These are phyloP conservation scores for Diuraphis noxia DNA, from an alignment of 1,140 invertebrate genomes.

Conservation along the genomic window DNA sequence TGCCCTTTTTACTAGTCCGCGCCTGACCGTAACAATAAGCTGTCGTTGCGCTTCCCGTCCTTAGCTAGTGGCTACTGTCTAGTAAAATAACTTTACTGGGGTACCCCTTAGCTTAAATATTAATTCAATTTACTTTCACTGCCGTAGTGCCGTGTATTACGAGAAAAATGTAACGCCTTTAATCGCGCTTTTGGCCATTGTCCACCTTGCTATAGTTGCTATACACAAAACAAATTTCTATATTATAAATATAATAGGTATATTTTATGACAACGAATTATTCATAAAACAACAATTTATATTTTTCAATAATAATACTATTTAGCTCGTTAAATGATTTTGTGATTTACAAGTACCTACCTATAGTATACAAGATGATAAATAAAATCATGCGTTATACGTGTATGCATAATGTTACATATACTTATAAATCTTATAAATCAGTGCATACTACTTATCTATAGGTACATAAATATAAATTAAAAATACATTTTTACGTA, in stretches of 20 bases:
- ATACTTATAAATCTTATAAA: neutral
- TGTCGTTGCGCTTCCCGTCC: neutral
- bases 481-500: neutral
- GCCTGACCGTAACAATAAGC: neutral
- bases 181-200: neutral
- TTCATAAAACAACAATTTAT: neutral
- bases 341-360: neutral
- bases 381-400: neutral
- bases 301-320: neutral
- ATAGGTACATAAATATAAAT: neutral
- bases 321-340: neutral
- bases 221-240: neutral
- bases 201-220: neutral
- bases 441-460: neutral
- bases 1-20: no score
- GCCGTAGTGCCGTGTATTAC: neutral
- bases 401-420: neutral
- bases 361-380: neutral
- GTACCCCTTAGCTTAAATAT: neutral
- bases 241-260: no score
- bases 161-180: neutral
- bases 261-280: neutral
- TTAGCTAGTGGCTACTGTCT: neutral
- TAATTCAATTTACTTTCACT: neutral
- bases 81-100: neutral